Conservation (phyloP, 2,113 vertebrate species). For the Heteronetta atricapilla region DNA sequence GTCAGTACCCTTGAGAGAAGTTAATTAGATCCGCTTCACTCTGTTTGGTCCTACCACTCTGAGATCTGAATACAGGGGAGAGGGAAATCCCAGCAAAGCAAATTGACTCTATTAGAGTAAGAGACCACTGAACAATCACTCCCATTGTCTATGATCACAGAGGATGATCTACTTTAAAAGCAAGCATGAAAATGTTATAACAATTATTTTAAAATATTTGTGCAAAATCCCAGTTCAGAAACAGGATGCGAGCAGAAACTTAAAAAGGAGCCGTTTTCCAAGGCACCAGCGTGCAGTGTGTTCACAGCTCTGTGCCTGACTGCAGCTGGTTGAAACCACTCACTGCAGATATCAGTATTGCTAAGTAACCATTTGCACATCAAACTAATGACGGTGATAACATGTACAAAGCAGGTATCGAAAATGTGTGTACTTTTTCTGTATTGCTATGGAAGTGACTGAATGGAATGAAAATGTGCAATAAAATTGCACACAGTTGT, state of each 20-base stretch:
- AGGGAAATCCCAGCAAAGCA: slow-evolving; percentile 67
- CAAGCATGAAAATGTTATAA: slow-evolving; percentile 17
- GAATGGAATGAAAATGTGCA: not conserved
- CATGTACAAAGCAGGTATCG: not conserved
- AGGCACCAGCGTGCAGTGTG: not conserved
- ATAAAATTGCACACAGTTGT: not conserved
- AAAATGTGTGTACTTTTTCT: rapidly evolving
- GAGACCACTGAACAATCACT: slow-evolving; percentile 1
- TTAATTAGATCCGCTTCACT: slow-evolving; percentile 70
- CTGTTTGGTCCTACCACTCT: slow-evolving; percentile 44
- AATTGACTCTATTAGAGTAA: slow-evolving; percentile 43
- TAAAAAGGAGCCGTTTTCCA: not conserved
- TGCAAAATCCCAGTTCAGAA: not conserved
- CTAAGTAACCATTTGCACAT: slow-evolving; percentile 16
- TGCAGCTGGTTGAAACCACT: not conserved
- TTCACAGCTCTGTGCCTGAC: not conserved
- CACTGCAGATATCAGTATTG: not conserved
- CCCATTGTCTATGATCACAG: slow-evolving; percentile 31
- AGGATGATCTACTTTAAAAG: slow-evolving; percentile 44
- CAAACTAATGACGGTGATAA: not conserved
- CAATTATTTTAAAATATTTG: slow-evolving; percentile 17
- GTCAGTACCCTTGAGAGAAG: slow-evolving; percentile 68
- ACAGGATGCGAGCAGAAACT: not conserved
- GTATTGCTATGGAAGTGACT: not conserved
- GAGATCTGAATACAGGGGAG: slow-evolving; percentile 25